Percentiles rank a stretch among this genome's conserved stretches.
phyloP scores from a whole-genome alignment of 2,797 vertebrate genomes.

The Aselliscus stoliczkanus region DNA sequence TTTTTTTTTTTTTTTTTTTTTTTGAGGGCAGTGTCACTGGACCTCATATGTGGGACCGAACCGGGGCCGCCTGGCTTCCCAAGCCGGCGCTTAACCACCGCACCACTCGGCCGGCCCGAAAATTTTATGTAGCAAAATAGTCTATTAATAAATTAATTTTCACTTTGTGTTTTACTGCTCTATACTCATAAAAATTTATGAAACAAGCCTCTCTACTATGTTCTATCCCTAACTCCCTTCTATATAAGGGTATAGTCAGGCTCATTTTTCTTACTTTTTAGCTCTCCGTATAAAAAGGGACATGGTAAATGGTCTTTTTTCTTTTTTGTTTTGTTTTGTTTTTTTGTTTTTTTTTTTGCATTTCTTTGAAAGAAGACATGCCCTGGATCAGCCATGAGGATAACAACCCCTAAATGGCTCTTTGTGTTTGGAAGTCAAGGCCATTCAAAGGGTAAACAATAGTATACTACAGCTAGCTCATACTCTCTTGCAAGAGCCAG shows the following conservation, averaged over 20 bases:
- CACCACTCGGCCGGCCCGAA: too few species aligned
- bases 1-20: too few species aligned
- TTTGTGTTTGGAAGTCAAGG: not conserved
- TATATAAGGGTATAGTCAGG: not conserved
- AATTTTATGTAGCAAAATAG: not conserved
- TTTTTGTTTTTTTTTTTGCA: not conserved
- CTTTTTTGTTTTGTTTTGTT: not conserved
- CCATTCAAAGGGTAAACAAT: not conserved
- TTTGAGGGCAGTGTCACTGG: too few species aligned
- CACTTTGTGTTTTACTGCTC: not conserved
- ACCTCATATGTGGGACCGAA: too few species aligned
- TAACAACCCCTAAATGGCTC: not conserved
- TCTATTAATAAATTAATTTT: not conserved
- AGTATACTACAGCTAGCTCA: not conserved
- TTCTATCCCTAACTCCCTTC: not conserved
- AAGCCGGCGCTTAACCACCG: too few species aligned
- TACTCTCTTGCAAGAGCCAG: not conserved
- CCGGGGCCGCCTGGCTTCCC: too few species aligned
- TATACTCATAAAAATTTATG: not conserved
- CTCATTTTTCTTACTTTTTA: not conserved
- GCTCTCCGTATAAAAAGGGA: not conserved
- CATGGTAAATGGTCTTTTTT: not conserved
- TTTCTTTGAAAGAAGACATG: not conserved
- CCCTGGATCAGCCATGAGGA: not conserved
- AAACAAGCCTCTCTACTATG: not conserved